Evolutionary conservation across 2,113 vertebrate species (phyloP).

Genomic region (Donacobius atricapilla): DNA sequence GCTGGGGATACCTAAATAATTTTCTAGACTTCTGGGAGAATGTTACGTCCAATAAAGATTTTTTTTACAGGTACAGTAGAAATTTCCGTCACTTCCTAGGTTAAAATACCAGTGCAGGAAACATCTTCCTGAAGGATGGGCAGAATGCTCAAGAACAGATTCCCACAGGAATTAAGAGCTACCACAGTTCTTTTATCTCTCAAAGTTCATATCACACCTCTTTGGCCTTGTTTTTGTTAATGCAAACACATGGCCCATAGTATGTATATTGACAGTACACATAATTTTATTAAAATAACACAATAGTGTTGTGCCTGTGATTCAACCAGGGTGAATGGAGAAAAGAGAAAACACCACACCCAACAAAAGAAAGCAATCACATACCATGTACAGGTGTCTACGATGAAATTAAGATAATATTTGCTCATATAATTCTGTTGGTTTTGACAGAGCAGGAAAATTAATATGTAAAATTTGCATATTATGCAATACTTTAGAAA

Average conservation of each 20-base stretch:
- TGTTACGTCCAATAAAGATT: background rate
- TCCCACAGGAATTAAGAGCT: background rate
- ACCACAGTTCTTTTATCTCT: background rate
- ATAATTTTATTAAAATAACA: slow-evolving; percentile 35
- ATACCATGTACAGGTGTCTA: background rate
- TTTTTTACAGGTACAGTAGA: background rate
- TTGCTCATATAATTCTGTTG: slow-evolving; percentile 34
- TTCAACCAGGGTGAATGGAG: background rate
- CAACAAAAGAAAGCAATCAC: slow-evolving; percentile 2
- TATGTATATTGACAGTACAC: background rate
- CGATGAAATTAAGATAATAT: slow-evolving; percentile 32
- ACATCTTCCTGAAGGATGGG: background rate
- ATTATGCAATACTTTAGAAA: background rate
- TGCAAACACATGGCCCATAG: background rate
- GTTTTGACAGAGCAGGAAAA: slow-evolving; percentile 25
- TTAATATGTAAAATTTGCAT: slow-evolving; percentile 27
- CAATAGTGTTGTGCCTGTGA: background rate
- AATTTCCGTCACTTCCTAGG: background rate
- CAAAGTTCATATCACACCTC: background rate
- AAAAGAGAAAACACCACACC: background rate
- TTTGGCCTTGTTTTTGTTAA: background rate
- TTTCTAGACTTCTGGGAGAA: background rate
- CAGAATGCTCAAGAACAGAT: background rate
- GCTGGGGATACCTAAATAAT: background rate
- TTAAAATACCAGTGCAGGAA: background rate